phyloP scores from a whole-genome alignment of 1,140 invertebrate genomes.

The Zaprionus tsacasi region DNA sequence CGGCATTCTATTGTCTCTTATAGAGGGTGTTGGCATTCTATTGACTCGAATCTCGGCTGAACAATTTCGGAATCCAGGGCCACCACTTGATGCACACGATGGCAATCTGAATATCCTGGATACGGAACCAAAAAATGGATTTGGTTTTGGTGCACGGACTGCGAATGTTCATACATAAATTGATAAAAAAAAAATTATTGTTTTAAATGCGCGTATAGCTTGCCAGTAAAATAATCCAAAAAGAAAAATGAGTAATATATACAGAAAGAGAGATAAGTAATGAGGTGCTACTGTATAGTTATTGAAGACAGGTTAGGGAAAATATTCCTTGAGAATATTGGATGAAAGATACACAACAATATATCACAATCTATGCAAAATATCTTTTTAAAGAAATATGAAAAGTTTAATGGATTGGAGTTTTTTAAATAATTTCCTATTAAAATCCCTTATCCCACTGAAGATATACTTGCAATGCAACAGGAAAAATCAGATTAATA shows the following conservation, averaged over 20 bases:
- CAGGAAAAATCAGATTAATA: no score
- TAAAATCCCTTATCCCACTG: no score
- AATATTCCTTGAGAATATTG: no score
- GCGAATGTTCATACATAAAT: conserved; percentile 47
- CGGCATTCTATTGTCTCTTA: conserved; percentile 96
- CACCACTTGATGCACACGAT: conserved; percentile 25
- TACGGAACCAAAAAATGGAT: conserved; percentile 22
- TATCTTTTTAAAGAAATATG: no score
- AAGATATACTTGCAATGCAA: no score
- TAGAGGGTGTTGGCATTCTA: conserved; percentile 98
- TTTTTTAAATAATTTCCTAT: no score
- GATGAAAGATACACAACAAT: no score
- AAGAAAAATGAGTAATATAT: background rate
- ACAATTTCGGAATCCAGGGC: conserved; percentile 90
- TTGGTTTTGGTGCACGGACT: conserved; percentile 29
- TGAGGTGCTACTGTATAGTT: no score
- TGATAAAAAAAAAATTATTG: conserved; percentile 13
- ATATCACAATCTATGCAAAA: no score
- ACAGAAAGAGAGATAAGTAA: background rate
- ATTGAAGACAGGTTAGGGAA: no score
- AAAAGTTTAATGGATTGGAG: no score
- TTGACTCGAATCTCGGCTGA: conserved; percentile 95
- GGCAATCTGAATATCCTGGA: conserved; percentile 17
- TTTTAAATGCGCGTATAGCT: background rate
- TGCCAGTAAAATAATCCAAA: background rate